These are phyloP conservation scores for Eriocheir sinensis DNA, from an alignment of 1,140 invertebrate species.

Conservation along the genomic window DNA sequence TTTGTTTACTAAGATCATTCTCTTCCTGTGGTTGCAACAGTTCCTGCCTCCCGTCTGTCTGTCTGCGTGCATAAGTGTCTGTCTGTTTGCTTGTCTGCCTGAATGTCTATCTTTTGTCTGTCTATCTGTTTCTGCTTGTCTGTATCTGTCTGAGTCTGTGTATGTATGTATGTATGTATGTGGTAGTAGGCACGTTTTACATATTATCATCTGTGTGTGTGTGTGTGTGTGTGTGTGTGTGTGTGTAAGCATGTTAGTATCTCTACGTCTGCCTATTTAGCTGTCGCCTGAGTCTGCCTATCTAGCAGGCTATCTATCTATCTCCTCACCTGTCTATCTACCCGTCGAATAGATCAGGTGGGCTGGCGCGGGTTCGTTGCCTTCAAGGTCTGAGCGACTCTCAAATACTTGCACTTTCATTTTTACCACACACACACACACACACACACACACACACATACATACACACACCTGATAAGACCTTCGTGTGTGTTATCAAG, in stretches of 20 bases:
- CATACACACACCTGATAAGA: neutral
- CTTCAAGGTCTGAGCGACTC: neutral
- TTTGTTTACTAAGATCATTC: too few relatives aligned
- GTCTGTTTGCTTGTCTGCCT: neutral
- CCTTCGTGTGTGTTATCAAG: too few relatives aligned
- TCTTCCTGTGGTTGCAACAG: too few relatives aligned
- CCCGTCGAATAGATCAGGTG: neutral
- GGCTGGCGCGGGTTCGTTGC: neutral
- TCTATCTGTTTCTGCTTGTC: neutral
- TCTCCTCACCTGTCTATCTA: neutral
- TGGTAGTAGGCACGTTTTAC: too few relatives aligned
- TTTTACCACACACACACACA: constrained; percentile 17
- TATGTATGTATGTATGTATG: too few relatives aligned
- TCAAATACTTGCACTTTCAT: constrained; percentile 24
- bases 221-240: too few relatives aligned
- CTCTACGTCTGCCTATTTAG: too few relatives aligned
- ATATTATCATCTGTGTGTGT: too few relatives aligned
- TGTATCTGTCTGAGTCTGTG: neutral
- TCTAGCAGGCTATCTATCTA: neutral
- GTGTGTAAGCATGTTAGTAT: too few relatives aligned
- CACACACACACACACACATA: constrained; percentile 13
- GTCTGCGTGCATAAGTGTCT: neutral
- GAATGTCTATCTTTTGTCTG: neutral
- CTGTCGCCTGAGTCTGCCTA: too few relatives aligned
- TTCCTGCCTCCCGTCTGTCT: neutral